A percentile compares a stretch with the other conserved stretches of the same genome.
These are phyloP conservation scores for Pitangus sulphuratus DNA, from an alignment of 2,797 vertebrate genomes.

Conservation along the genomic window DNA sequence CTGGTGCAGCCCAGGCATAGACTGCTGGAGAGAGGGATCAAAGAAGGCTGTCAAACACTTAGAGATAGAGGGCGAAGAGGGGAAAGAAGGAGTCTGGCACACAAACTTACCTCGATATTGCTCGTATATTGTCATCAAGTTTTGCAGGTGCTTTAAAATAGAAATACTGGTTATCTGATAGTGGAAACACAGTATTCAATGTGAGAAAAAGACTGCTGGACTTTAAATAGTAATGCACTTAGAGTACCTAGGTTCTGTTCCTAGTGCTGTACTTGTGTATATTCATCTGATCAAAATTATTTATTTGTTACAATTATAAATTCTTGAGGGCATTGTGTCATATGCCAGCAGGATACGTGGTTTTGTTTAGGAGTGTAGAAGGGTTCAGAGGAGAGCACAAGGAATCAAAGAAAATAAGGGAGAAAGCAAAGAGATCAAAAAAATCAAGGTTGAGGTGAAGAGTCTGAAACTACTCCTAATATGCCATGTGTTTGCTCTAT, in stretches of 20 bases:
- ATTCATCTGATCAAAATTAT: not conserved
- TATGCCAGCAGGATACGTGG: fast-evolving
- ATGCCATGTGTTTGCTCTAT: conserved; percentile 10
- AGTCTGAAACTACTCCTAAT: not conserved
- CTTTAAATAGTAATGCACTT: not conserved
- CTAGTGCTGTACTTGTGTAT: not conserved
- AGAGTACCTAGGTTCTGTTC: not conserved
- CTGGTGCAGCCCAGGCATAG: not conserved
- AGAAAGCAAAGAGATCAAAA: not conserved
- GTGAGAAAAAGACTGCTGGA: not conserved
- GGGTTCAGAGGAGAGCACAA: not conserved
- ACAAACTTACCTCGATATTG: not conserved
- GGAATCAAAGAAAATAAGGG: not conserved
- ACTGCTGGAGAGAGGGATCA: not conserved
- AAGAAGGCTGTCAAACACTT: not conserved
- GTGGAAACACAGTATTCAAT: not conserved
- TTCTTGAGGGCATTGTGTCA: not conserved
- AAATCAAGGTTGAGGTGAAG: not conserved
- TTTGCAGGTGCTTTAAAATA: not conserved
- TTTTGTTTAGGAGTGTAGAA: not conserved
- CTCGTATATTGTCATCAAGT: not conserved
- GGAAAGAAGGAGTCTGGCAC: not conserved
- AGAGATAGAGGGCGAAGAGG: not conserved
- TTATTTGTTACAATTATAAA: not conserved
- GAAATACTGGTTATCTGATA: not conserved